These are phyloP conservation scores for Dicaeum eximium DNA, from an alignment of 2,113 vertebrate species.

Conservation along the genomic window DNA sequence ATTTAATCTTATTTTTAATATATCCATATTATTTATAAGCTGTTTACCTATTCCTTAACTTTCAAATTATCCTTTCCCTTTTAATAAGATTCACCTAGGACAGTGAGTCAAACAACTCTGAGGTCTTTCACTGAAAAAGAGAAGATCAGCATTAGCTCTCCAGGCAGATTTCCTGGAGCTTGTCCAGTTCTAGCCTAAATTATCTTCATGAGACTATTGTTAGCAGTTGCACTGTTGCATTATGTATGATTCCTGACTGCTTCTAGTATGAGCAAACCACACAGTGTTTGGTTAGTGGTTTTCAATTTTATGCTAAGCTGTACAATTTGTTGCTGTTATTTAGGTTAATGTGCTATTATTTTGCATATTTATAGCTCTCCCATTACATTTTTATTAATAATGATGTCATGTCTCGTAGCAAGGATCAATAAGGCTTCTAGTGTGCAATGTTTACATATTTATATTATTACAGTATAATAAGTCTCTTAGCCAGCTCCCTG, in stretches of 20 bases:
- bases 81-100: neutral
- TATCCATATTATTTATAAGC: neutral
- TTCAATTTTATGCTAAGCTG: slow-evolving; percentile 59
- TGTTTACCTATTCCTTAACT: neutral
- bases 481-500: neutral
- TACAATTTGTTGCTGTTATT: slow-evolving; percentile 53
- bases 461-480: slow-evolving; percentile 41
- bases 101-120: neutral
- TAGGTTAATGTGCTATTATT: slow-evolving; percentile 52
- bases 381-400: slow-evolving; percentile 59
- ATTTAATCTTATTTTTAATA: neutral
- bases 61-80: neutral
- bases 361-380: slow-evolving; percentile 37
- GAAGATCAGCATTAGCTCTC: slow-evolving; percentile 26
- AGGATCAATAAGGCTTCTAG: slow-evolving; percentile 28
- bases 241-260: slow-evolving; percentile 43
- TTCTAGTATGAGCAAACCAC: slow-evolving; percentile 27
- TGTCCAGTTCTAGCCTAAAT: slow-evolving; percentile 39
- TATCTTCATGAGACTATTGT: slow-evolving; percentile 40
- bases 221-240: slow-evolving; percentile 33
- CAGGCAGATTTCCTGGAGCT: slow-evolving; percentile 45
- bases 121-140: neutral
- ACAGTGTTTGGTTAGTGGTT: slow-evolving; percentile 15
- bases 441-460: slow-evolving; percentile 52
- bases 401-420: slow-evolving; percentile 50